Percentiles rank a stretch among this genome's conserved stretches.
phyloP scores from a whole-genome alignment of 1,140 invertebrate genomes.

The Trissolcus basalis region DNA sequence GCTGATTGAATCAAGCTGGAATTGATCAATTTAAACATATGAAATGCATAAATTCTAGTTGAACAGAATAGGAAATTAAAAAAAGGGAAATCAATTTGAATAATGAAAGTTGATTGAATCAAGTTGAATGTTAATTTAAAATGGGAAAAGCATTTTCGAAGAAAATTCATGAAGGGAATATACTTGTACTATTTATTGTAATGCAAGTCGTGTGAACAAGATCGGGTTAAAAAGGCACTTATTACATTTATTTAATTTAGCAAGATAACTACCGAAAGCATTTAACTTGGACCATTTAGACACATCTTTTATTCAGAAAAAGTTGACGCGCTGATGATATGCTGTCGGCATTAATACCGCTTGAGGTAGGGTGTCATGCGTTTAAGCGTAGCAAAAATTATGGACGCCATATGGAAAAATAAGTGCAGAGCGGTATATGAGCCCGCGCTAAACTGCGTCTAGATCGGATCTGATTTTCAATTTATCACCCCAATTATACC shows the following conservation, averaged over 20 bases:
- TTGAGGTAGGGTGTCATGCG: constrained; percentile 66
- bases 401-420: constrained; percentile 63
- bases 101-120: no score
- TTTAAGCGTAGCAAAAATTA: constrained; percentile 70
- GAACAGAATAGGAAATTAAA: no score
- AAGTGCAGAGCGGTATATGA: constrained; percentile 61
- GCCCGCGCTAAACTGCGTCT: constrained; percentile 31
- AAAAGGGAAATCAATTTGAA: no score
- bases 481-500: constrained; percentile 31
- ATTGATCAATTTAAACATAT: no score
- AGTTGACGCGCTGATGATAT: constrained; percentile 47
- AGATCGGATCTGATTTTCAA: constrained; percentile 59
- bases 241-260: constrained; percentile 52
- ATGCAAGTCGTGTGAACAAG: constrained; percentile 27
- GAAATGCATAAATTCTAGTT: no score
- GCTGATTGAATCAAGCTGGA: no score
- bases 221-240: constrained; percentile 22
- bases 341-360: constrained; percentile 42
- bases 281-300: constrained; percentile 42
- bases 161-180: not conserved
- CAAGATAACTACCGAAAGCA: constrained; percentile 30
- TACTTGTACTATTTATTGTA: not conserved
- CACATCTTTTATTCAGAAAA: constrained; percentile 24
- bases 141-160: no score
- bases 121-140: no score